phyloP scores from a whole-genome alignment of 2,113 vertebrate species.

The Coreoperca whiteheadi region DNA sequence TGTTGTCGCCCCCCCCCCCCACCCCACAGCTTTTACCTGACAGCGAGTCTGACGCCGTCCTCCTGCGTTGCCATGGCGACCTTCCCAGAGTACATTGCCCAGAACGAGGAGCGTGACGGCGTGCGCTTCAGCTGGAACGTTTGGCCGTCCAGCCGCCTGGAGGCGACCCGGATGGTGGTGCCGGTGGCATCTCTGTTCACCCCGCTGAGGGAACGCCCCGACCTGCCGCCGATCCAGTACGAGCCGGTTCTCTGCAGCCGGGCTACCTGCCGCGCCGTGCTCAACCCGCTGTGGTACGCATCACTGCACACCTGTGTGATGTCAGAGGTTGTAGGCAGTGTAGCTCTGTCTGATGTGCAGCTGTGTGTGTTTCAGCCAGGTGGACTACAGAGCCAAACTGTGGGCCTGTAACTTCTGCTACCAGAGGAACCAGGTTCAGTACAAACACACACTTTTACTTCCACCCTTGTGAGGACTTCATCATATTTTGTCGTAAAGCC shows the following conservation, averaged over 20 bases:
- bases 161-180: conserved; percentile 98
- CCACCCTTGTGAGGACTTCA: no score
- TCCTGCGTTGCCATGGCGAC: conserved; percentile 88
- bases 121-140: conserved; percentile 99
- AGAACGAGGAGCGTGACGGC: conserved; percentile 97
- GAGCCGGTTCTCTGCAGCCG: conserved; percentile 97
- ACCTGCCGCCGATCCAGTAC: conserved; percentile 97
- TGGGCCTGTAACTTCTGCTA: conserved; percentile 99
- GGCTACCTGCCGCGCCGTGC: conserved; percentile 94
- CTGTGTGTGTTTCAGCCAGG: conserved; percentile 87
- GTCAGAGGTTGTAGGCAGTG: not conserved
- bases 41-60: not conserved
- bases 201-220: conserved; percentile 91
- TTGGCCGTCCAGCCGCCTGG: conserved; percentile 97
- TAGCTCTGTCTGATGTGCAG: not conserved
- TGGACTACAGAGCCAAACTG: conserved; percentile 98
- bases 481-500: no score
- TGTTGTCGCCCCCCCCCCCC: not conserved
- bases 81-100: conserved; percentile 97
- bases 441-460: not conserved
- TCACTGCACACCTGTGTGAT: not conserved
- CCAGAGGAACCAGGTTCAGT: conserved; percentile 92
- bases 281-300: conserved; percentile 96
- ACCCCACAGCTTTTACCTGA: conserved; percentile 8
- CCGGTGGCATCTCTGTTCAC: conserved; percentile 93